Evolutionary conservation across 2,113 vertebrate genomes (phyloP), one percentile per base, ranked within the genome.

Genomic region (Ctenomys sociabilis): DNA sequence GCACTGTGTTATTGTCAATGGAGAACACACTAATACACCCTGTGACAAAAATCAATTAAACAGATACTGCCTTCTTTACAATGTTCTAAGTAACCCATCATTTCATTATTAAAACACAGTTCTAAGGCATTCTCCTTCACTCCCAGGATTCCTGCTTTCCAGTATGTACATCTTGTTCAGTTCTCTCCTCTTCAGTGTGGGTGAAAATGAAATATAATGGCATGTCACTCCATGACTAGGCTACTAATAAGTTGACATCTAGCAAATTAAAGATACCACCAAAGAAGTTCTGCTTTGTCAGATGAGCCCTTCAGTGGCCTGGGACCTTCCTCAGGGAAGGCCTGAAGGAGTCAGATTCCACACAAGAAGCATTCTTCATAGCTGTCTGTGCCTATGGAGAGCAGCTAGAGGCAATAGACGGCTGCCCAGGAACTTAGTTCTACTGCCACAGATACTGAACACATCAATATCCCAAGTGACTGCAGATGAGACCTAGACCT

Each of bases 11-110:
- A 49, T 21, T 73, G 26, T 54, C 57, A 49, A 73, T 16, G 35
- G 52, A 37, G 45, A 59, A 73, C 16, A 84, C 19, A 45, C 28
- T n/a, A 49, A 70, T 10, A 54, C 2, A 57, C 0, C 17, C n/a
- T 68, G 35, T 90, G 75, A 88, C n/a, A 84, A 85, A 95, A 92
- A 90, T 83, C 49, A 92, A 61, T 87, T 52, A 85, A 70, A 90
- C 2, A 94, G 22, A 30, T 78, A 11, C n/a, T 37, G 1, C 21
- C 10, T 78, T 12, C 35, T 92, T 73, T 72, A 93, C 19, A 90
- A 84, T 75, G 86, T 24, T 73, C 37, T 72, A 93, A 59, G 49
- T 85, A 91, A 93, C 61, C 49, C 7, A 70, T 82, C 17, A 72
- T 17, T 85, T 63, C 68, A 30, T 64, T 92, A 35, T 24, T 49